Evolutionary conservation across 1,140 invertebrate species (phyloP), one percentile per base, ranked within the genome.

Genomic region (Bombus superbus): DNA sequence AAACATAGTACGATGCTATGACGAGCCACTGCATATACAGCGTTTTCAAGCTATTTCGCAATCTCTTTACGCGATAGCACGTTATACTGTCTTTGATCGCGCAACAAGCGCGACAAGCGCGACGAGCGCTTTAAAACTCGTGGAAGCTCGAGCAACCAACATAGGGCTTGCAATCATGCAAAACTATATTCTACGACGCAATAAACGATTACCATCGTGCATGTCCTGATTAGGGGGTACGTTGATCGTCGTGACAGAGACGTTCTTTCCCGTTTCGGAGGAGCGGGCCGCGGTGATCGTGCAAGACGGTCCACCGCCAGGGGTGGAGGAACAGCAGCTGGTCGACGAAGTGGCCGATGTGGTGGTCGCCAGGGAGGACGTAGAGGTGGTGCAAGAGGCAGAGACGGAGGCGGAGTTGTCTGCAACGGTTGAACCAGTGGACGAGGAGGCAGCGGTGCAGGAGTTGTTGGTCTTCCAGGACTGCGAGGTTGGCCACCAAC

Each of bases 231-330:
- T 88, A 40, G 94, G 93, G 71, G 93, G 92, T 32, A 94, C 95
- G 72, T 95, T 95, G 80, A 95, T 95, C 10, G 95, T 94, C 8
- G 95, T 95, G 66, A 95, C 94, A 44, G 95, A 95, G 22, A 95
- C 95, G 83, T 95, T 95, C 74, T 95, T 95, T 22, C 94, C 95
- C 8, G 93, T 86, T 77, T 95, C 94, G 44, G 92, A 85, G 38
- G 91, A 91, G 47, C 94, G 91, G 35, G 88, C 68, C n/a, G 89
- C 79, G 15, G 87, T 90, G 83, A 90, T 88, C 42, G 90, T 89
- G 57, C 85, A 81, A 18, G 85, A 84, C 22, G 82, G 75, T 28
- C 86, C 86, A 66, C 83, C 76, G 71, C 10, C 57, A 59, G 81
- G 90, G 1, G 79, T 85, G 22, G 87, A 85, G 66, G 87, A 79